phyloP scores from a whole-genome alignment of 2,113 vertebrate species.

The Globicephala melas region DNA sequence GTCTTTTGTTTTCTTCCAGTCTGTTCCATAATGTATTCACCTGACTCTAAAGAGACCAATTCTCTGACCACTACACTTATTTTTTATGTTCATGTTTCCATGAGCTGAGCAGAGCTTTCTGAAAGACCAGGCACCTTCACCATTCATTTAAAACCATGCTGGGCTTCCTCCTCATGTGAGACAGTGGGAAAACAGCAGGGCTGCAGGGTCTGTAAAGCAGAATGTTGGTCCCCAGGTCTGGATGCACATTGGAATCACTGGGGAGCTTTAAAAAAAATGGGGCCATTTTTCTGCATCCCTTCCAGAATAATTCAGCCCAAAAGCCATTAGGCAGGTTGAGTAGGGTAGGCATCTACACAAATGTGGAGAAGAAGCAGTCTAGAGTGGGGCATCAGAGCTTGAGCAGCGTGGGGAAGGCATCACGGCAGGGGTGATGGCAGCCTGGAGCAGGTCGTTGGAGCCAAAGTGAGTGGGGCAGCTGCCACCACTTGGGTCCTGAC shows the following conservation, averaged over 20 bases:
- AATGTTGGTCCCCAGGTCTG: not conserved
- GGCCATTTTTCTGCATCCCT: not conserved
- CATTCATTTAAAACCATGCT: not conserved
- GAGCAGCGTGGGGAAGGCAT: too few species aligned
- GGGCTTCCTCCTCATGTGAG: not conserved
- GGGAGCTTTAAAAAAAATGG: not conserved
- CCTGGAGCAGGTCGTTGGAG: not conserved
- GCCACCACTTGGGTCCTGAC: not conserved
- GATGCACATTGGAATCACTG: not conserved
- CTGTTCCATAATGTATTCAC: not conserved
- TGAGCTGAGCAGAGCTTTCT: not conserved
- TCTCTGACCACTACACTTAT: not conserved
- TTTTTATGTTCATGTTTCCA: not conserved
- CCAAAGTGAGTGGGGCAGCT: not conserved
- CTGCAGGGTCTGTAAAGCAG: not conserved
- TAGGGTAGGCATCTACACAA: not conserved
- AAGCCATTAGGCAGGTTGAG: too few species aligned
- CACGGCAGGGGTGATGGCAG: not conserved
- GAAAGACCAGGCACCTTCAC: not conserved
- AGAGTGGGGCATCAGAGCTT: not conserved
- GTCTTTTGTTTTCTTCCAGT: not conserved
- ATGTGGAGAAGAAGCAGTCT: not conserved
- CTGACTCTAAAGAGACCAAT: not conserved
- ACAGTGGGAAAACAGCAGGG: not conserved
- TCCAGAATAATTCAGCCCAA: not conserved